Evolutionary conservation across 2,797 vertebrate genomes (phyloP).

Genomic region (Scolopax rusticola): DNA sequence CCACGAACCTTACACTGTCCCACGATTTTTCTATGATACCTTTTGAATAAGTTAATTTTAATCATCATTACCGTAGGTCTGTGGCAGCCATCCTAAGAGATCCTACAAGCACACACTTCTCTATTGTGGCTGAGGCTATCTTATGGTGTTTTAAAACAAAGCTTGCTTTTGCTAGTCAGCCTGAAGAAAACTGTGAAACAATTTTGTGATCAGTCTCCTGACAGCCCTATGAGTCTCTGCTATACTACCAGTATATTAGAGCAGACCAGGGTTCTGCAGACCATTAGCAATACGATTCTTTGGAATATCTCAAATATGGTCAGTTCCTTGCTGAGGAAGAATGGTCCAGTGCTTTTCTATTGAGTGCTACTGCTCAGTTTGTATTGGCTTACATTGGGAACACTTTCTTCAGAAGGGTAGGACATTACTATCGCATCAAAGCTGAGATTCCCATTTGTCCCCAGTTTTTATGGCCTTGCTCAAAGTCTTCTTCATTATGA

Average conservation of each 20-base stretch:
- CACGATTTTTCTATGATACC: neutral
- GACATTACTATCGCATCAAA: neutral
- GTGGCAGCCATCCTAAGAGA: neutral
- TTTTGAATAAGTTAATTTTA: neutral
- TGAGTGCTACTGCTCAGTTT: neutral
- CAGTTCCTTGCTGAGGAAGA: neutral
- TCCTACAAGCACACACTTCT: accelerated
- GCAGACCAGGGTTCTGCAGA: neutral
- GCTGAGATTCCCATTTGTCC: neutral
- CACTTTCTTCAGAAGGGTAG: neutral
- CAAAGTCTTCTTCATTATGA: neutral
- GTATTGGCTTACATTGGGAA: neutral
- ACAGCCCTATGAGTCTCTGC: neutral
- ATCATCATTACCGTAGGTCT: accelerated
- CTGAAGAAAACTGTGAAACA: neutral
- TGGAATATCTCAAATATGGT: neutral
- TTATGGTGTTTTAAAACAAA: neutral
- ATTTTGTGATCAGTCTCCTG: neutral
- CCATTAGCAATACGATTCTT: neutral
- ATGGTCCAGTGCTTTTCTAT: neutral
- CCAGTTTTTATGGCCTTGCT: neutral
- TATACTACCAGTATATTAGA: neutral
- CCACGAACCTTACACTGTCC: neutral
- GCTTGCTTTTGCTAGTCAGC: neutral
- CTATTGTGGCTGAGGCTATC: neutral